Percentiles rank a stretch among this genome's conserved stretches.
Evolutionary conservation across 2,797 vertebrate genomes (phyloP).

Genomic region (Strix occidentalis): DNA sequence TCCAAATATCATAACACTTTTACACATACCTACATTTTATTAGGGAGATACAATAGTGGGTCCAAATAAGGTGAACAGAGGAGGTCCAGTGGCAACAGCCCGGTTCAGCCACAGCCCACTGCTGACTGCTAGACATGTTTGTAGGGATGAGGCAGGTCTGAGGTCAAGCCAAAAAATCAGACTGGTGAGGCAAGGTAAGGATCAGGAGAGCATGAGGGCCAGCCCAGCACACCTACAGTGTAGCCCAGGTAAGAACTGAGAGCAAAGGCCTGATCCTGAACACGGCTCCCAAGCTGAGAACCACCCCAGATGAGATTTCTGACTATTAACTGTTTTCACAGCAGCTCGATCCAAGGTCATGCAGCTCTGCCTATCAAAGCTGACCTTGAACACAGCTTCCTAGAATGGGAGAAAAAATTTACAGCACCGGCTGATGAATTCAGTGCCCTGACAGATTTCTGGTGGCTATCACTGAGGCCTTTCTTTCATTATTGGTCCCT

Average conservation of each 20-base stretch:
- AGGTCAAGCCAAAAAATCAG: neutral
- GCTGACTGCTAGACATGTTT: fast-evolving
- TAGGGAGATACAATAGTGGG: neutral
- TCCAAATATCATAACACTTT: neutral
- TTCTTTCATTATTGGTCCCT: neutral
- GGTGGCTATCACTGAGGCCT: fast-evolving
- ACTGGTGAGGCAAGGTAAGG: neutral
- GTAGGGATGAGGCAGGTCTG: neutral
- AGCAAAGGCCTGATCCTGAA: neutral
- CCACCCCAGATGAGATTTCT: neutral
- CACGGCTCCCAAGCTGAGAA: fast-evolving
- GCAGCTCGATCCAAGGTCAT: neutral
- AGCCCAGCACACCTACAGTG: neutral
- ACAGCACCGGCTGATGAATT: fast-evolving
- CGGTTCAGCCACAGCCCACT: neutral
- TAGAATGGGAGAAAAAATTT: neutral
- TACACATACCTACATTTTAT: neutral
- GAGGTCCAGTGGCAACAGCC: neutral
- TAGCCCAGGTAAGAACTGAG: fast-evolving
- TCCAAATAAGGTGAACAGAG: neutral
- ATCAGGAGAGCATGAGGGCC: neutral
- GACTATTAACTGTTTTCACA: neutral
- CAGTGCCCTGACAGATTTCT: neutral
- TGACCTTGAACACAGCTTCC: neutral
- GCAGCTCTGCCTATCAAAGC: neutral